A percentile compares a stretch with the other conserved stretches of the same genome.
These are phyloP conservation scores for Anthopleura xanthogrammica DNA, from an alignment of 92 coral and sea anemone species.

Conservation along the genomic window DNA sequence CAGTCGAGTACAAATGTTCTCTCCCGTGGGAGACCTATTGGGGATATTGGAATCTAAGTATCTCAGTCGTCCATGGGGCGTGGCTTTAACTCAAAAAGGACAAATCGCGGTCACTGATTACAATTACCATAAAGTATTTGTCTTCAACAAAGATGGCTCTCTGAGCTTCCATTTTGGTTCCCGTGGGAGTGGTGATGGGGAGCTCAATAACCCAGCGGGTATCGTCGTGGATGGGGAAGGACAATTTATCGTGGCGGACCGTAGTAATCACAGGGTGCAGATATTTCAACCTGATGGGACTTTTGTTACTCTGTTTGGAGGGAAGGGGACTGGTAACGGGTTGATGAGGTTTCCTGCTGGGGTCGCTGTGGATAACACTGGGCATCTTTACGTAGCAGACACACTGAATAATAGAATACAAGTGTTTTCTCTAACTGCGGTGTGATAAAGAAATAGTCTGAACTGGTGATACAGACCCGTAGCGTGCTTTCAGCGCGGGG, in stretches of 20 bases:
- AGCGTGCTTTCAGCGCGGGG: too few species aligned
- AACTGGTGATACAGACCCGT: too few species aligned
- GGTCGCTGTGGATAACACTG: slow-evolving; percentile 67
- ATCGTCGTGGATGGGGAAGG: slow-evolving; percentile 75
- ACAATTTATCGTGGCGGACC: slow-evolving; percentile 70
- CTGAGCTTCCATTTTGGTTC: slow-evolving; percentile 57
- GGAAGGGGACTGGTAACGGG: slow-evolving; percentile 74
- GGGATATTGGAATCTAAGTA: slow-evolving; percentile 48
- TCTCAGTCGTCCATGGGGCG: slow-evolving; percentile 76
- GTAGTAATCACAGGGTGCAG: slow-evolving; percentile 81
- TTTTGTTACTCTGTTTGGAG: slow-evolving; percentile 75
- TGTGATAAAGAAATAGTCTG: slow-evolving; percentile 11
- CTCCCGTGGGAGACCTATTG: slow-evolving; percentile 57
- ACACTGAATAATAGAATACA: slow-evolving; percentile 76
- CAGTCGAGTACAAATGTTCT: slow-evolving; percentile 67
- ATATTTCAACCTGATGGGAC: slow-evolving; percentile 75
- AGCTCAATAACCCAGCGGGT: slow-evolving; percentile 80
- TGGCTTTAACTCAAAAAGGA: slow-evolving; percentile 47
- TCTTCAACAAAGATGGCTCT: slow-evolving; percentile 57
- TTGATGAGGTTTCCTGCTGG: slow-evolving; percentile 78
- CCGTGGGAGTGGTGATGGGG: slow-evolving; percentile 69
- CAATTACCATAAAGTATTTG: slow-evolving; percentile 58
- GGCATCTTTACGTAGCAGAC: slow-evolving; percentile 78
- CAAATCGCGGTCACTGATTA: slow-evolving; percentile 70
- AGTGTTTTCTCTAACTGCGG: slow-evolving; percentile 73